These are phyloP conservation scores for Macrophya annulata DNA, from an alignment of 2,888 invertebrate genomes.

Conservation along the genomic window DNA sequence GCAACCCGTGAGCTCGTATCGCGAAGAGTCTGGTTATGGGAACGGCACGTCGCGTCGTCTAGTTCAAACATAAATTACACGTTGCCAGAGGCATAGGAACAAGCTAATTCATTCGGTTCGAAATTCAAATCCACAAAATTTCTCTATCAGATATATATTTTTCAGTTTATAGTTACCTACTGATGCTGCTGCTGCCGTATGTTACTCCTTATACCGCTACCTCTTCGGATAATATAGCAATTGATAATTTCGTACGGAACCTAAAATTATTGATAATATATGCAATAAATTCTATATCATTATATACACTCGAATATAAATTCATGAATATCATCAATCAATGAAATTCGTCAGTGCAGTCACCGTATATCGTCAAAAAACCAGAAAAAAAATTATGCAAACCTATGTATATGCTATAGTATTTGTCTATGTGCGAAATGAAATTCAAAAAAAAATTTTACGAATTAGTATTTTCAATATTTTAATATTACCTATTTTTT, in stretches of 20 bases:
- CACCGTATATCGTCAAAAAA: background rate
- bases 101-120: background rate
- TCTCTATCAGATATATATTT: background rate
- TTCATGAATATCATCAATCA: background rate
- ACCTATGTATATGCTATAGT: too few species aligned
- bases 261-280: background rate
- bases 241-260: background rate
- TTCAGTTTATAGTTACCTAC: background rate
- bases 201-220: background rate
- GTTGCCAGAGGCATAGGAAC: constrained; percentile 23
- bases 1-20: background rate
- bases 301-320: background rate
- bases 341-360: background rate
- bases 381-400: too few species aligned
- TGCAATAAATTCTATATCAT: background rate
- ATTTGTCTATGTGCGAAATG: background rate
- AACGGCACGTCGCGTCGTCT: constrained; percentile 28
- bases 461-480: background rate
- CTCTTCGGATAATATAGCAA: background rate
- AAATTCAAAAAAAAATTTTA: background rate
- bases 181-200: too few species aligned
- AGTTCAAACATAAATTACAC: constrained; percentile 38
- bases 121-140: constrained; percentile 40
- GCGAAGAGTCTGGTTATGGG: constrained; percentile 33
- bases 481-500: background rate